Base-by-base conservation (phyloP, 2,113 vertebrate species). In the Leucopternis melanops region DNA sequence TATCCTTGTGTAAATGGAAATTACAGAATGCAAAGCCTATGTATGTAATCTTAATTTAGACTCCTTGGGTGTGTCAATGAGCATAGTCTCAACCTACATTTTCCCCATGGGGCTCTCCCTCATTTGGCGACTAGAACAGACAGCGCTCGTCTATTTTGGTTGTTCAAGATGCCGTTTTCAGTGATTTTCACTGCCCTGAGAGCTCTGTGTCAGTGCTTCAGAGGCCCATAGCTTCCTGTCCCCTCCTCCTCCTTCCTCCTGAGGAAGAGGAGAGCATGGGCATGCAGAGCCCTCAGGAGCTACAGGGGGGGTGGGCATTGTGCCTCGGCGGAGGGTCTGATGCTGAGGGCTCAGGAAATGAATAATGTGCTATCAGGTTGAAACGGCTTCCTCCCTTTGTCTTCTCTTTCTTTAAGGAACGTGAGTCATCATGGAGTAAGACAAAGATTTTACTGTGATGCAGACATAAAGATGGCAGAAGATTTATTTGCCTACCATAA, bases 281-380 rank as follows among this genome's bases (percentile, higher is more conserved):
- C 5, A 1, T 22, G 16, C 23, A 62, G 44, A 79, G 25, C 44
- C 16, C 38, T 59, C 7, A 1, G 42, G 61, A 90, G 8, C 20
- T 86, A 8, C 20, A 5, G 22, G 25, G 19, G 5, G 72, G 49
- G 22, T 17, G 44, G 21, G 6, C 0, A 0, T 42, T 81, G n/a
- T 44, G 45, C 58, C 40, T 78, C 42, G 45, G 57, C 2, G 5
- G 32, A 59, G 19, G 8, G 8, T 32, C 4, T 2, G 22, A 50
- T 31, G 11, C 29, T 77, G 13, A 32, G 9, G 10, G 50, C 20
- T 70, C n/a, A 50, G 88, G 70, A 94, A 96, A 85, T 72, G 2
- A 85, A 52, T 16, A 44, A 47, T 2, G 1, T 55, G 20, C 38
- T 29, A 8, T 21, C 5, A 59, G 26, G 1, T 6, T 75, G 36